Conservation (phyloP, 2,888 invertebrate species). For the Catonia carolina region DNA sequence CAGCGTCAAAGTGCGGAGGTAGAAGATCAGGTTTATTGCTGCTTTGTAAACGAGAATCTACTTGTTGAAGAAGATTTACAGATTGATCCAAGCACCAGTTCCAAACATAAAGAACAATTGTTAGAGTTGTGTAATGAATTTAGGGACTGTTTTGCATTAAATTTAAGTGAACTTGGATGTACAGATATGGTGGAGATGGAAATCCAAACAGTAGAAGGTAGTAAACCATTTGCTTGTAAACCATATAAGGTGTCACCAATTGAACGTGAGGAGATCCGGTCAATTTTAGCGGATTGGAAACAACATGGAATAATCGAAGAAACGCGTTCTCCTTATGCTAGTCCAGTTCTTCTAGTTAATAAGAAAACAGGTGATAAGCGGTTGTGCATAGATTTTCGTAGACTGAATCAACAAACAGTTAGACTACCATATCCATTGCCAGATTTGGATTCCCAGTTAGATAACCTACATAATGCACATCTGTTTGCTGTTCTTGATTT, state of each 20-base stretch:
- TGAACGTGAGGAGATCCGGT: neutral
- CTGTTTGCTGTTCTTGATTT: no score
- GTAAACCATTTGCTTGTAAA: neutral
- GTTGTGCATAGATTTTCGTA: neutral
- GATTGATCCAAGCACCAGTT: no score
- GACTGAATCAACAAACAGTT: neutral
- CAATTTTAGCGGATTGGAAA: neutral
- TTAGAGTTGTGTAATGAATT: neutral
- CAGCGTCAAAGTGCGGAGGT: no score
- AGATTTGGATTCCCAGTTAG: no score
- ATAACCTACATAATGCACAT: no score
- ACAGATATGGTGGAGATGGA: neutral
- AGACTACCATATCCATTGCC: neutral
- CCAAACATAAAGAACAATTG: neutral
- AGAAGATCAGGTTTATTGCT: no score
- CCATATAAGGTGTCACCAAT: neutral
- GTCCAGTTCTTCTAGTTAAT: neutral
- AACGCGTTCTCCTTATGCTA: neutral
- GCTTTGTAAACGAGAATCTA: no score
- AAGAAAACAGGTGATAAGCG: no score
- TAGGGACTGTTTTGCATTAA: neutral
- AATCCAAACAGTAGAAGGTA: neutral
- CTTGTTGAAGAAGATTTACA: no score
- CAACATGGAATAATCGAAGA: neutral
- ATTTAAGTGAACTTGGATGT: neutral